A percentile compares a stretch with the other conserved stretches of the same genome.
Conservation (phyloP, 23 tunicate species). For the Halocynthia roretzi region DNA sequence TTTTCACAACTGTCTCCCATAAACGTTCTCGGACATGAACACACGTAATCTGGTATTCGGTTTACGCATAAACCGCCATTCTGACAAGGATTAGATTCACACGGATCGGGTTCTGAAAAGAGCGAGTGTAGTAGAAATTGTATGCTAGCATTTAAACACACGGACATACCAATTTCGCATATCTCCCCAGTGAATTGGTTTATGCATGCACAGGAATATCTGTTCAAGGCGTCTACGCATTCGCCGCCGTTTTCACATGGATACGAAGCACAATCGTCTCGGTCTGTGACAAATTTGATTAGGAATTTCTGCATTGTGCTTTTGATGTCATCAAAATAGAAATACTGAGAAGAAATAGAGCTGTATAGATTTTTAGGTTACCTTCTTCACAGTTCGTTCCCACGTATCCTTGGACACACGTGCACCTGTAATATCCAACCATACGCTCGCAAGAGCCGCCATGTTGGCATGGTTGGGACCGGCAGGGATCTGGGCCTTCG, state of each 20-base stretch:
- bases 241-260: slow-evolving; percentile 30
- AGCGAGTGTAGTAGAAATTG: not conserved
- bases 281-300: not conserved
- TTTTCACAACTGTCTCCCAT: slow-evolving; percentile 64
- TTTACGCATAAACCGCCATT: slow-evolving; percentile 58
- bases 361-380: slow-evolving; percentile 12
- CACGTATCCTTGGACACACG: slow-evolving; percentile 57
- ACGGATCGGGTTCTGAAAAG: slow-evolving; percentile 57
- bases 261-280: slow-evolving; percentile 28
- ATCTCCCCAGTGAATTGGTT: slow-evolving; percentile 17
- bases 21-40: slow-evolving; percentile 50
- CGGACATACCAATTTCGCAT: slow-evolving; percentile 20
- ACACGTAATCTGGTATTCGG: slow-evolving; percentile 29
- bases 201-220: slow-evolving; percentile 17
- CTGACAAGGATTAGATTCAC: slow-evolving; percentile 76
- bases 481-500: slow-evolving; percentile 67
- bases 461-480: slow-evolving; percentile 73
- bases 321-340: not conserved
- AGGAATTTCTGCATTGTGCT: not conserved
- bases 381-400: slow-evolving; percentile 79
- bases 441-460: slow-evolving; percentile 51
- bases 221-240: slow-evolving; percentile 5
- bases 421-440: slow-evolving; percentile 57
- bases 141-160: not conserved
- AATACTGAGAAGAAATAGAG: not conserved